Conservation (phyloP, 2,888 invertebrate genomes). For the Drosophila vallismaia region DNA sequence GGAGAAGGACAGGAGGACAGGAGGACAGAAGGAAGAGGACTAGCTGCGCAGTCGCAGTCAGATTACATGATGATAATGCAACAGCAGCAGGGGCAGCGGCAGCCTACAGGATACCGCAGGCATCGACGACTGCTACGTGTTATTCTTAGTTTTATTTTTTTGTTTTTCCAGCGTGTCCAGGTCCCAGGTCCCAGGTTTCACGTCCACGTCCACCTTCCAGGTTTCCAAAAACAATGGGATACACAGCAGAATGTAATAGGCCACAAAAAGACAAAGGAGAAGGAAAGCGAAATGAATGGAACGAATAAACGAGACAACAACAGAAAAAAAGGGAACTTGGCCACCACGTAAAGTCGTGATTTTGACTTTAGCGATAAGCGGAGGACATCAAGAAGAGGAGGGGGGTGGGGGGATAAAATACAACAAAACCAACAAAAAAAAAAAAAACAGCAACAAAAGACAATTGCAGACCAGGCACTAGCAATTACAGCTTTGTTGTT, state of each 20-base stretch:
- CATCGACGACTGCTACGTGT: constrained; percentile 33
- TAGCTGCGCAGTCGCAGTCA: constrained; percentile 64
- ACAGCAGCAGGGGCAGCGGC: constrained; percentile 59
- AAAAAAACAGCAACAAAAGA: constrained; percentile 14
- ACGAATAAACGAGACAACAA: constrained; percentile 17
- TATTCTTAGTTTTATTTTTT: background rate
- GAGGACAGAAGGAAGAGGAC: background rate
- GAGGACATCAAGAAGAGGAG: constrained; percentile 36
- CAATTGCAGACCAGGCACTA: constrained; percentile 31
- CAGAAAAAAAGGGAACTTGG: constrained; percentile 48
- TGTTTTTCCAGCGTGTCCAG: background rate
- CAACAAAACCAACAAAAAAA: background rate
- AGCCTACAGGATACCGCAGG: constrained; percentile 50
- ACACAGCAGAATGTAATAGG: constrained; percentile 33
- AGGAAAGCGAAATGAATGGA: constrained; percentile 23
- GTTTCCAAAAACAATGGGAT: background rate
- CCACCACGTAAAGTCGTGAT: constrained; percentile 66
- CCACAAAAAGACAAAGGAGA: constrained; percentile 35
- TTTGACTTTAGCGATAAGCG: constrained; percentile 72
- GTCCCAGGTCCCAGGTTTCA: background rate
- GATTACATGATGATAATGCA: constrained; percentile 67
- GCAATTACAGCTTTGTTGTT: constrained; percentile 30
- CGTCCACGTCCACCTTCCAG: too few relatives aligned
- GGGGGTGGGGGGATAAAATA: background rate
- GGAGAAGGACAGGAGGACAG: background rate